A percentile compares a stretch with the other conserved stretches of the same genome.
These are phyloP conservation scores for Plemyria rubiginata DNA, from an alignment of 2,888 invertebrate species.

Conservation along the genomic window DNA sequence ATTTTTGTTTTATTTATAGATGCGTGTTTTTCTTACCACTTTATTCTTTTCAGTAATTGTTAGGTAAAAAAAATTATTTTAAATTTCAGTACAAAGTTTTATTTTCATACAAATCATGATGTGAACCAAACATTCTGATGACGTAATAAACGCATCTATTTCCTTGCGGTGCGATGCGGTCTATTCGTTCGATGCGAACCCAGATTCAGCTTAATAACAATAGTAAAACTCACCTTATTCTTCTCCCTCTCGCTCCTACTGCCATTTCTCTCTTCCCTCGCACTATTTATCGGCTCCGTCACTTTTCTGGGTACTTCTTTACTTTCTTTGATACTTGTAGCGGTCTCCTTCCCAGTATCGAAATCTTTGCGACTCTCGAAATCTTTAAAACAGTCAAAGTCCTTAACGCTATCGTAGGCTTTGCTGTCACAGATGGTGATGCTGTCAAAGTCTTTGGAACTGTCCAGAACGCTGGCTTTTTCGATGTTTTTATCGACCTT, in stretches of 20 bases:
- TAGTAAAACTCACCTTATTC: constrained; percentile 41
- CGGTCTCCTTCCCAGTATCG: neutral
- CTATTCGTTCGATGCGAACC: neutral
- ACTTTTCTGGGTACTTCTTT: constrained; percentile 11
- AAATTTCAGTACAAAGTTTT: too few relatives aligned
- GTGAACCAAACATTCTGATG: too few relatives aligned
- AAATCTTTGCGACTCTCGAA: constrained; percentile 10
- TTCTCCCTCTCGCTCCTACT: constrained; percentile 31
- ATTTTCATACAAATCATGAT: too few relatives aligned
- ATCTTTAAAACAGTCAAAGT: constrained; percentile 11
- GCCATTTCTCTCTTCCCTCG: constrained; percentile 19
- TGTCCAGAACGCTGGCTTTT: neutral
- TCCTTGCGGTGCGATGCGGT: neutral
- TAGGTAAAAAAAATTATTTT: too few relatives aligned
- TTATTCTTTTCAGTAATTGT: too few relatives aligned
- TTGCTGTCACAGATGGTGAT: constrained; percentile 5
- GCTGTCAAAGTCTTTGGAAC: constrained; percentile 2
- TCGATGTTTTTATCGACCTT: neutral
- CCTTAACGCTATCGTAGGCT: neutral
- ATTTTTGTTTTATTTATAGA: constrained; percentile 55
- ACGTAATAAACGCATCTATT: too few relatives aligned
- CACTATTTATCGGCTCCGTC: constrained; percentile 7
- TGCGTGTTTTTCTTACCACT: constrained; percentile 7
- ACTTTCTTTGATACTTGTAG: constrained; percentile 1
- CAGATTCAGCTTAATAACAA: constrained; percentile 15